Conservation (phyloP, 2,888 invertebrate genomes). For the Tryphoninae sp. region DNA sequence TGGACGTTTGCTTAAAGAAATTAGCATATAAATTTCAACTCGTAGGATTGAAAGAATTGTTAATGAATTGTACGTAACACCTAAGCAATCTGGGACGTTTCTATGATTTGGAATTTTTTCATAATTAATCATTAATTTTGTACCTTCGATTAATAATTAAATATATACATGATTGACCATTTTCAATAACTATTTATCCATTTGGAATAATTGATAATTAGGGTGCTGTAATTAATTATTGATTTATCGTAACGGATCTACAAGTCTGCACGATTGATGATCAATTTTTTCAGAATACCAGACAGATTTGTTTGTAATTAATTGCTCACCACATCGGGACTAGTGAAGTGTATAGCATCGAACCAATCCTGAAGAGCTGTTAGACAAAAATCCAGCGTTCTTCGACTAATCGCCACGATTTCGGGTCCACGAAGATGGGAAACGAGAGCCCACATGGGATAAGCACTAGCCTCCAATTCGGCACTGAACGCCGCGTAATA, state of each 20-base stretch:
- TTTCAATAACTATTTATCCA: no score
- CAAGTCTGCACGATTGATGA: not conserved
- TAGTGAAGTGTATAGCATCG: constrained; percentile 89
- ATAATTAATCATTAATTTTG: not conserved
- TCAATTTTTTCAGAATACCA: not conserved
- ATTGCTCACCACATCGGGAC: constrained; percentile 85
- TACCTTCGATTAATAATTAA: not conserved
- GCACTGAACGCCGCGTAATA: constrained; percentile 99
- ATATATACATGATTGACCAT: no score
- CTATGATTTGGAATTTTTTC: no score
- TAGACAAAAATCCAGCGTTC: constrained; percentile 90
- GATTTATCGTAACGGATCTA: constrained; percentile 1
- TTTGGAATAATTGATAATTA: not conserved
- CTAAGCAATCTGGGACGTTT: no score
- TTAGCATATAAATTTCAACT: no score
- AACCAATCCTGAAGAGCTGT: constrained; percentile 94
- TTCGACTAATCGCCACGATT: constrained; percentile 88
- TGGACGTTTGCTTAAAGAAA: no score
- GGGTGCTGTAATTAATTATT: not conserved
- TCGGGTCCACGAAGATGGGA: constrained; percentile 90
- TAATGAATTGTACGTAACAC: no score
- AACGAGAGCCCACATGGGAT: constrained; percentile 98
- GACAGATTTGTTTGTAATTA: not conserved
- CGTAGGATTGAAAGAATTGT: no score
- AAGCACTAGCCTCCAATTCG: constrained; percentile 97